phyloP scores from a whole-genome alignment of 2,797 vertebrate genomes.

The Myotis daubentonii region DNA sequence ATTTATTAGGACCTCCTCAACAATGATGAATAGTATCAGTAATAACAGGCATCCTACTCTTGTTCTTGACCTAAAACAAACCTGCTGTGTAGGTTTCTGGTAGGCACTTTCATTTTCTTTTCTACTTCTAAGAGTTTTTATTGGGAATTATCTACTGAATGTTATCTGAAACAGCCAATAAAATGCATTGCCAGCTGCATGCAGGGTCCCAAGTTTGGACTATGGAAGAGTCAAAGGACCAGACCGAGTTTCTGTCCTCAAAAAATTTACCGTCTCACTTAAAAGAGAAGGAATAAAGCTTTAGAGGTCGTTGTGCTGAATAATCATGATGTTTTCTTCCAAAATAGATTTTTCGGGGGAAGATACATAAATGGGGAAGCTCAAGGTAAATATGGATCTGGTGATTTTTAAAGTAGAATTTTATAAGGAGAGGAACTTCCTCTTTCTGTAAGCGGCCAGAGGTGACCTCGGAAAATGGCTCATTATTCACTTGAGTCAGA shows the following conservation, averaged over 20 bases:
- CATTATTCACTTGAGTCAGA: too few relatives aligned
- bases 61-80: background rate
- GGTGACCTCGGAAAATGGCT: too few relatives aligned
- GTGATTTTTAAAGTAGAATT: too few relatives aligned
- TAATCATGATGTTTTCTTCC: too few relatives aligned
- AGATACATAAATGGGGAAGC: too few relatives aligned
- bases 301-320: background rate
- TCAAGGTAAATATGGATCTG: too few relatives aligned
- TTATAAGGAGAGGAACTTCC: too few relatives aligned
- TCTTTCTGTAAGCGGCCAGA: too few relatives aligned
- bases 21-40: too few relatives aligned
- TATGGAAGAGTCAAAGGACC: background rate
- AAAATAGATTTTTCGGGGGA: too few relatives aligned
- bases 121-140: constrained; percentile 19
- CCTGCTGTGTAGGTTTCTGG: background rate
- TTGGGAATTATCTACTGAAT: background rate
- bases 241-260: background rate
- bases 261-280: background rate
- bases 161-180: background rate
- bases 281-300: background rate
- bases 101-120: background rate
- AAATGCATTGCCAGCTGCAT: background rate
- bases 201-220: background rate
- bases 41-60: background rate
- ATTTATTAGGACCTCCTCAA: background rate